Percentiles rank a stretch among this genome's conserved stretches.
Conservation (phyloP, 2,888 invertebrate genomes). For the Cataglyphis cursor region DNA sequence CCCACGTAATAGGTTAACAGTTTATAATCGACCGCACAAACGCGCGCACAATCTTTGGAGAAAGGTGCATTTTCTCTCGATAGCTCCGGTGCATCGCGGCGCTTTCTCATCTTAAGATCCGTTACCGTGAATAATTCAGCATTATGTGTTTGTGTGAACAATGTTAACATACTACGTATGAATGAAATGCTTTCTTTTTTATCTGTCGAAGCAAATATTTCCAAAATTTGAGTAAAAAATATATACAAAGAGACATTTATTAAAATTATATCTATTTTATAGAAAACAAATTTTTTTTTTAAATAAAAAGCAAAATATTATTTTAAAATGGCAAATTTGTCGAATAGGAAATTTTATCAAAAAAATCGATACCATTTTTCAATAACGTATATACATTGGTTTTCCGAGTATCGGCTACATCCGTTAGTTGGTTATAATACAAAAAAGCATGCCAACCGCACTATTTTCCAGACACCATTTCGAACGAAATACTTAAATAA, state of each 20-base stretch:
- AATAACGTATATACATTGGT: not conserved
- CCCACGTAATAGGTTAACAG: conserved; percentile 83
- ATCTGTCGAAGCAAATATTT: not conserved
- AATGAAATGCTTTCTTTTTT: conserved; percentile 20
- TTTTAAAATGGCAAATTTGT: not conserved
- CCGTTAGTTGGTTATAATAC: not conserved
- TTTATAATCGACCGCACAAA: conserved; percentile 69
- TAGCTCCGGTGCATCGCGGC: conserved; percentile 24
- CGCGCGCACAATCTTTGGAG: conserved; percentile 63
- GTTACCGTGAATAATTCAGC: not conserved
- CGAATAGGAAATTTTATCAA: not conserved
- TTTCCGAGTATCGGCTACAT: not conserved
- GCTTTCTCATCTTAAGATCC: conserved; percentile 51
- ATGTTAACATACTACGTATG: not conserved
- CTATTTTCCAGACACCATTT: conserved; percentile 13
- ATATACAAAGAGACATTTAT: not conserved
- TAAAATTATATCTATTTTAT: not conserved
- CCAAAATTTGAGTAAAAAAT: not conserved
- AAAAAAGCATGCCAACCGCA: not conserved
- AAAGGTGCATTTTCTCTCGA: conserved; percentile 63
- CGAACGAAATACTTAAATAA: conserved; percentile 9
- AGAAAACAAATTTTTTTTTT: not conserved
- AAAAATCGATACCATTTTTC: not conserved
- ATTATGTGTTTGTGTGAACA: conserved; percentile 20
- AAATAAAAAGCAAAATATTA: not conserved